Base-by-base conservation (phyloP, 2,888 invertebrate genomes). In the Hydraecia micacea region DNA sequence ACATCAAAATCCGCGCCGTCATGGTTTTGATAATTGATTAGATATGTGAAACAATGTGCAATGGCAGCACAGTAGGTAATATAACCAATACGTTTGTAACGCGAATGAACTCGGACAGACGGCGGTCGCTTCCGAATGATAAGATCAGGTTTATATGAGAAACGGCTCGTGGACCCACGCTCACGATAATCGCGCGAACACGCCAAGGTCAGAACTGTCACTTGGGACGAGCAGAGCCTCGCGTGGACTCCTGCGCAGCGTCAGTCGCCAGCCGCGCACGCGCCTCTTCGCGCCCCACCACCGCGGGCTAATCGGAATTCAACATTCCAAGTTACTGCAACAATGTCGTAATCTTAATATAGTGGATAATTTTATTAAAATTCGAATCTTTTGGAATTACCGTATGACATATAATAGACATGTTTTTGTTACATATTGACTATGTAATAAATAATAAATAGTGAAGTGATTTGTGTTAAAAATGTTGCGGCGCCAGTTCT, bases 401-500 rank as follows among this genome's bases (percentile, higher is more conserved):
- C 42, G 32, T 80, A 39, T 52, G 49, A 42, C 9, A 68, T 32
- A 32, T 32, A 32, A 32, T n/a, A 65, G 46, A 68, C 63, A 83
- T 68, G 78, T 81, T 72, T 46, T 36, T 28, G 60, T 42, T 60
- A 32, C n/a, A 65, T 46, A 76, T 68, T 62, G 42, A 77, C 36
- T 71, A 80, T 80, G 84, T 74, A 32, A 78, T 55, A 66, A 74
- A 42, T 58, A 73, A 58, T 79, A 69, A 76, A 75, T 74, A 84
- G 83, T 89, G 85, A 78, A 73, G 80, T 77, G 77, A 77, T 80
- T 83, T 78, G 73, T 88, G 78, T 87, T 75, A 71, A 91, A n/a
- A 85, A 91, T 95, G 95, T 92, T 96, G 89, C 93, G 96, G 70
- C 91, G 97, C 74, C 97, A 97, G 86, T 96, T 94, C 87, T 97